Evolutionary conservation across 2,888 invertebrate genomes (phyloP).

Genomic region (Scaptomyza flava): DNA sequence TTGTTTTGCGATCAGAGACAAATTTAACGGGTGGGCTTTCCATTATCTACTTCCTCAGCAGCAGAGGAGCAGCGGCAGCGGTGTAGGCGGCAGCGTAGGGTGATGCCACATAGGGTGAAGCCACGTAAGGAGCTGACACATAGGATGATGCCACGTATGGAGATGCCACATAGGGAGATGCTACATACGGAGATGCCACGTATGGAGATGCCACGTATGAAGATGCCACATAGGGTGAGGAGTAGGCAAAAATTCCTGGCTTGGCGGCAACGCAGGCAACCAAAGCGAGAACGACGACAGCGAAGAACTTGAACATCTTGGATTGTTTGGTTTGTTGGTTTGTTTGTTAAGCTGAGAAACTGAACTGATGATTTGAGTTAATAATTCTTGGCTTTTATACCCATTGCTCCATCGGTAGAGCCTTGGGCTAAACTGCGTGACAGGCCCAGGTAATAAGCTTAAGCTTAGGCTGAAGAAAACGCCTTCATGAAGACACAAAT

Average conservation of each 20-base stretch:
- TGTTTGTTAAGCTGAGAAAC: constrained; percentile 28
- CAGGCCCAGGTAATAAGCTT: constrained; percentile 35
- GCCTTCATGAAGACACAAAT: constrained; percentile 9
- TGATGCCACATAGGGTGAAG: constrained; percentile 51
- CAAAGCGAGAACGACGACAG: constrained; percentile 76
- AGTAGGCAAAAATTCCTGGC: constrained; percentile 79
- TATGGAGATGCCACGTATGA: constrained; percentile 72
- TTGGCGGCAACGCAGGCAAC: constrained; percentile 79
- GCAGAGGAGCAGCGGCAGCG: constrained; percentile 57
- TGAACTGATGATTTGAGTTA: constrained; percentile 55
- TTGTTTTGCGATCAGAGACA: constrained; percentile 7
- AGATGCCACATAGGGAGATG: constrained; percentile 81
- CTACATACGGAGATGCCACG: constrained; percentile 82
- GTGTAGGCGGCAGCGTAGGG: constrained; percentile 63
- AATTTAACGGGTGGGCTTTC: constrained; percentile 18
- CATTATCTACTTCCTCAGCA: constrained; percentile 64
- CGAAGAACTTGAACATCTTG: constrained; percentile 75
- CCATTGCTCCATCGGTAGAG: constrained; percentile 12
- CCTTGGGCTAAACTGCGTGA: constrained; percentile 42
- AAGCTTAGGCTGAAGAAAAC: constrained; percentile 27
- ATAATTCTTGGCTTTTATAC: constrained; percentile 40
- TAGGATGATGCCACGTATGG: constrained; percentile 63
- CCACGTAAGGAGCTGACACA: constrained; percentile 65
- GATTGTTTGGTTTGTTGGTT: constrained; percentile 21
- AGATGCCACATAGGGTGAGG: constrained; percentile 84